phyloP scores from a whole-genome alignment of 2,888 invertebrate genomes.

The Cantharis lateralis region DNA sequence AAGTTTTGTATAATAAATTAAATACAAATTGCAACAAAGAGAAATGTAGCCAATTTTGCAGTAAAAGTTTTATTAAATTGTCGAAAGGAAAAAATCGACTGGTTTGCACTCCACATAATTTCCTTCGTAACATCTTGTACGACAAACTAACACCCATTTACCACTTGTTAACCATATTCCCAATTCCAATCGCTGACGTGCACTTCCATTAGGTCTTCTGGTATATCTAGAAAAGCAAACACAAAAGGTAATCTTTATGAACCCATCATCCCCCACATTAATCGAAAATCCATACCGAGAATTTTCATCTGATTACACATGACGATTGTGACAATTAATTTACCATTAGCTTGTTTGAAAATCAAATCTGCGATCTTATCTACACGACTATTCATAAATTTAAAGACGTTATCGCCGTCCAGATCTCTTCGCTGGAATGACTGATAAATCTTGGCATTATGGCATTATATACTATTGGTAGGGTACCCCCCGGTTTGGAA shows the following conservation, averaged over 20 bases:
- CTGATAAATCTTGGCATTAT: not conserved
- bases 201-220: not conserved
- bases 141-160: not conserved
- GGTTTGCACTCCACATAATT: not conserved
- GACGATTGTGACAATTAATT: not conserved
- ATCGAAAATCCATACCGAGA: not conserved
- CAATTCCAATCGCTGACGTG: not conserved
- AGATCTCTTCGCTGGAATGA: not conserved
- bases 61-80: not conserved
- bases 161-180: not conserved
- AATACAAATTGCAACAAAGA: not conserved
- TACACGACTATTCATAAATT: not conserved
- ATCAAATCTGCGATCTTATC: not conserved
- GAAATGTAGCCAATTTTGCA: not conserved
- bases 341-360: not conserved
- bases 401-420: not conserved
- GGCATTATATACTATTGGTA: no score
- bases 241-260: not conserved
- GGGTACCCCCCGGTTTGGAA: no score
- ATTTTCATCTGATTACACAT: not conserved
- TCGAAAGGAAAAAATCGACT: not conserved
- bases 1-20: constrained; percentile 1
- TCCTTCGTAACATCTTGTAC: not conserved
- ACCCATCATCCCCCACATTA: not conserved
- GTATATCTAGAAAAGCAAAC: not conserved